Percentiles rank a stretch among this genome's conserved stretches.
Conservation (phyloP, 2,888 invertebrate species). For the Cerceris rybyensis region DNA sequence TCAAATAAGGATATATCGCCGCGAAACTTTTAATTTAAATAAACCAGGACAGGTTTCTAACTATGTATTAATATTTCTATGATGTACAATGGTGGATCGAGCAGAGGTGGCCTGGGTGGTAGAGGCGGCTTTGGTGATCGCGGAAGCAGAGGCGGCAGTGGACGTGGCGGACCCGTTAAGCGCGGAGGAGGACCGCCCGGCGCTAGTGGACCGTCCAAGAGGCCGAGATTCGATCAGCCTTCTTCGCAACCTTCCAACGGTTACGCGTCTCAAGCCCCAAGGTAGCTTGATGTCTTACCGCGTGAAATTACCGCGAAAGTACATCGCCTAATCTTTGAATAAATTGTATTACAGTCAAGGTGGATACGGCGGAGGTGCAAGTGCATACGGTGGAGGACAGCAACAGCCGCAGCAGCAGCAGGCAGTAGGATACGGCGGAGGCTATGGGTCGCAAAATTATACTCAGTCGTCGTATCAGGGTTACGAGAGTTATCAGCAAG, state of each 20-base stretch:
- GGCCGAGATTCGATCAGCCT: conserved; percentile 81
- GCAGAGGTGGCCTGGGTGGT: conserved; percentile 77
- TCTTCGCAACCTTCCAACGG: conserved; percentile 78
- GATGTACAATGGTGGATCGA: conserved; percentile 67
- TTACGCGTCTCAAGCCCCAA: conserved; percentile 74
- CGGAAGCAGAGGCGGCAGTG: conserved; percentile 81
- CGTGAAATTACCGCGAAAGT: neutral
- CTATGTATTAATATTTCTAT: neutral
- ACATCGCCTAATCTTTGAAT: neutral
- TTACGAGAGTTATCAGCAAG: conserved; percentile 79
- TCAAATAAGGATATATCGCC: neutral
- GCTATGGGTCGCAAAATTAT: conserved; percentile 77
- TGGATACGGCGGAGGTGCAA: conserved; percentile 75
- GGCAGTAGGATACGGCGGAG: conserved; percentile 72
- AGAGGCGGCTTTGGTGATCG: conserved; percentile 82
- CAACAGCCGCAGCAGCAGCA: conserved; percentile 73
- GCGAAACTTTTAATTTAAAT: neutral
- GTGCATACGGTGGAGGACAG: conserved; percentile 74
- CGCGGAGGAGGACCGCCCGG: conserved; percentile 83
- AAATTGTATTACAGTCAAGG: conserved; percentile 70
- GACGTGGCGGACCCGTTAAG: conserved; percentile 80
- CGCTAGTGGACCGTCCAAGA: conserved; percentile 84
- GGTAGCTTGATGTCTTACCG: conserved; percentile 33
- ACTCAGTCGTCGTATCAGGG: conserved; percentile 78
- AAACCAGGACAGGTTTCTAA: neutral